Evolutionary conservation across 2,797 vertebrate genomes (phyloP).

Genomic region (Alfaro cultratus): DNA sequence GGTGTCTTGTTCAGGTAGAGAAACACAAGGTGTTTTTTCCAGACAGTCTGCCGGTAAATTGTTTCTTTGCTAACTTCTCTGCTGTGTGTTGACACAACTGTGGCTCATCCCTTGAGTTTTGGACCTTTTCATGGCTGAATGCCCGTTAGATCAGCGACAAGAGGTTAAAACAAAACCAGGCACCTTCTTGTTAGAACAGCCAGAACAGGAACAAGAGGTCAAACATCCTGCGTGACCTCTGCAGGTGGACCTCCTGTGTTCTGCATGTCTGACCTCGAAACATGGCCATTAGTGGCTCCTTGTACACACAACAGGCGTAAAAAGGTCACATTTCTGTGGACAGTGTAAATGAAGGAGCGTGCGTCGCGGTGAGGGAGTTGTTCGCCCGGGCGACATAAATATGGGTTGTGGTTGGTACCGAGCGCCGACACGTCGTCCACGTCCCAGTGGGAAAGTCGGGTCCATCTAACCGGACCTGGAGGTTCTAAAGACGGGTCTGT

Average conservation of each 20-base stretch:
- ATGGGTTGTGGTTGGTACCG: constrained; percentile 26
- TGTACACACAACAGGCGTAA: constrained; percentile 64
- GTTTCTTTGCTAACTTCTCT: not conserved
- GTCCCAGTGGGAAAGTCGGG: too few relatives aligned
- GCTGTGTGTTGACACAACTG: not conserved
- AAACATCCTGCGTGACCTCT: constrained; percentile 8
- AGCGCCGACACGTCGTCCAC: too few relatives aligned
- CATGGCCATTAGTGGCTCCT: constrained; percentile 20
- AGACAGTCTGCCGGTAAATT: not conserved
- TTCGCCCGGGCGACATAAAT: constrained; percentile 43
- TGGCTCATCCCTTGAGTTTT: not conserved
- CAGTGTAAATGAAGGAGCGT: constrained; percentile 50
- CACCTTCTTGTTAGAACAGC: not conserved
- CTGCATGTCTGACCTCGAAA: constrained; percentile 15
- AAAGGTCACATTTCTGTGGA: constrained; percentile 38
- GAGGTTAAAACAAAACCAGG: not conserved
- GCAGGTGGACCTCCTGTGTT: not conserved
- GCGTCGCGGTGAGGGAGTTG: constrained; percentile 26
- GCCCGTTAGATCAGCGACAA: not conserved
- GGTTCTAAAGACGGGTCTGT: too few relatives aligned
- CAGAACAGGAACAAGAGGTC: constrained; percentile 6
- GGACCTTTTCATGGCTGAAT: not conserved
- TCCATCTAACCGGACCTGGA: too few relatives aligned
- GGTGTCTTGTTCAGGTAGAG: not conserved
- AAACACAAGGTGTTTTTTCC: not conserved